These are phyloP conservation scores for Otus sunia DNA, from an alignment of 2,113 vertebrate species.

Conservation along the genomic window DNA sequence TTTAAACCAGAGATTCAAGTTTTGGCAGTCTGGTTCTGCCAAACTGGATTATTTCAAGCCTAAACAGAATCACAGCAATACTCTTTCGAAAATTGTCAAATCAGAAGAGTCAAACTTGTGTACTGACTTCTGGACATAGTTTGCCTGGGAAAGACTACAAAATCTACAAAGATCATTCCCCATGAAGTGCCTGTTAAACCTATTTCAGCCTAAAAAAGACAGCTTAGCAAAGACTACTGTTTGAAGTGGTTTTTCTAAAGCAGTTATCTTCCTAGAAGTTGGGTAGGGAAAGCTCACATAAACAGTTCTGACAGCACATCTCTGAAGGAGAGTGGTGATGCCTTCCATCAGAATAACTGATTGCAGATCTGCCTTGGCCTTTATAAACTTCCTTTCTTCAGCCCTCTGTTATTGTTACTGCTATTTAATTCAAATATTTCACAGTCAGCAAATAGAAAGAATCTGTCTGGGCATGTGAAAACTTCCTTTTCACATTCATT, in stretches of 20 bases:
- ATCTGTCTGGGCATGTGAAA: neutral
- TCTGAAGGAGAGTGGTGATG: neutral
- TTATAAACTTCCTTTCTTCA: neutral
- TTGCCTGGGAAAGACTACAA: neutral
- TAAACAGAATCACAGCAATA: neutral
- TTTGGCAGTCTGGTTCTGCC: neutral
- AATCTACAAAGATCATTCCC: neutral
- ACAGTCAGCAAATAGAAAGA: neutral
- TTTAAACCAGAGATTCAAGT: constrained; percentile 14
- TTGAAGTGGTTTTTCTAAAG: neutral
- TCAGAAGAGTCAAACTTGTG: neutral
- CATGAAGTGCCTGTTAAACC: neutral
- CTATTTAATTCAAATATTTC: neutral
- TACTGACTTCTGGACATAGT: neutral
- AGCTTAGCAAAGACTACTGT: neutral
- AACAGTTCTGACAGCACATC: neutral
- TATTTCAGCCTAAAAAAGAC: neutral
- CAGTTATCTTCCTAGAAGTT: neutral
- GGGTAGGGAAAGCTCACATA: neutral
- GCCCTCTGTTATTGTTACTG: neutral
- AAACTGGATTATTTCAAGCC: neutral
- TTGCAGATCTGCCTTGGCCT: neutral
- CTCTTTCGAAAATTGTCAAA: neutral
- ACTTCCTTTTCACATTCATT: neutral
- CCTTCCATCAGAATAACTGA: neutral